Base-by-base conservation (phyloP, 2,888 invertebrate species). In the Chaitophorus viminalis region DNA sequence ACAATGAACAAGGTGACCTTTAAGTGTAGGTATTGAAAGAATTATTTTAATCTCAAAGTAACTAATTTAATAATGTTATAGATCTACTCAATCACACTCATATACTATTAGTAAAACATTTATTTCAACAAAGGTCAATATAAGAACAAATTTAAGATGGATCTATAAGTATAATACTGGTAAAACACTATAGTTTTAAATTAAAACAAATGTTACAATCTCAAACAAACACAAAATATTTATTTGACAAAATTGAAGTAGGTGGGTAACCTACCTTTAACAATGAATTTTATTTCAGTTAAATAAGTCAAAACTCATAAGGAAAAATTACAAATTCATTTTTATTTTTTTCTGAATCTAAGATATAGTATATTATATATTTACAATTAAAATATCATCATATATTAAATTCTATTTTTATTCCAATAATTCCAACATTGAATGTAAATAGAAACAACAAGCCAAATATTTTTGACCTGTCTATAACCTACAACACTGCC, bases 1-100 rank as follows among this genome's bases (percentile, higher is more conserved):
- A 87, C 60, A 87, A 87, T 81, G 87, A 79, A 87, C 60, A 87
- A 87, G 87, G 87, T 87, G 79, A 87, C 87, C 87, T 87, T 87
- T 81, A 77, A 60, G 8, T 65, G 65, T n/a, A n/a, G n/a, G n/a
- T 74, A 81, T 72, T 79, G 31, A 54, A 72, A 68, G 68, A 46
- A 17, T 68, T 84, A 77, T 85, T 85, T 77, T 75, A 65, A 75
- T 87, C 72, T 85, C 31, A 52, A 85, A 52, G 9, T n/a, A 85
- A 60, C 77, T 79, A 29, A 87, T 79, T 87, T 39, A 70, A 78
- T 52, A 74, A 65, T 65, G 68, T 86, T 70, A 14, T 79, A 36
- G 25, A 75, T 74, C 39, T 65, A 74, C 14, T 11, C 46, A 46
- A 46, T 81, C 74, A 52, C 31, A 68, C n/a, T 52, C 33, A 75